These are phyloP conservation scores for Montifringilla adamsi DNA, from an alignment of 2,113 vertebrate species.

Conservation along the genomic window DNA sequence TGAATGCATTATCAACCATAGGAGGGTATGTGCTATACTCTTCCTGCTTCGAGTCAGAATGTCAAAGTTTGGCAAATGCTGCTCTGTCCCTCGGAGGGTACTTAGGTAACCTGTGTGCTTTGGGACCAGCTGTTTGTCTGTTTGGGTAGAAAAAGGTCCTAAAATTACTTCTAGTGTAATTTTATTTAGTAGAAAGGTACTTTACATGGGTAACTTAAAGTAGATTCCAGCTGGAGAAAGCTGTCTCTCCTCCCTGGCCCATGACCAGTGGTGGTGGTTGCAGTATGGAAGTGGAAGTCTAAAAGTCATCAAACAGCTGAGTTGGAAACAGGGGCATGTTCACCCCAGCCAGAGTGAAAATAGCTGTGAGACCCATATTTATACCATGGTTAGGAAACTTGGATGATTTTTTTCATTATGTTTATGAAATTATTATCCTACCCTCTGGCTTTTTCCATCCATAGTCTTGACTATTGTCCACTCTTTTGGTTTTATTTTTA, in stretches of 20 bases:
- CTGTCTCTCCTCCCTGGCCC: rapidly evolving
- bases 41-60: neutral
- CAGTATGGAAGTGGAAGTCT: neutral
- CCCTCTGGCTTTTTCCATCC: neutral
- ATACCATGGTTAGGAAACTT: neutral
- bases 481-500: neutral
- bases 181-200: neutral
- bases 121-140: neutral
- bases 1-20: neutral
- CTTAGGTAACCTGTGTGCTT: rapidly evolving
- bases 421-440: neutral
- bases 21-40: neutral
- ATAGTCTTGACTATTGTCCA: neutral
- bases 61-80: neutral
- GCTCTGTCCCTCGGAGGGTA: rapidly evolving
- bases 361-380: neutral
- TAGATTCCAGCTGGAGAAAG: neutral
- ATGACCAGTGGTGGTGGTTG: neutral
- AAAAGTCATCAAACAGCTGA: neutral
- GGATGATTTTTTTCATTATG: neutral
- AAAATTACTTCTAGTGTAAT: neutral
- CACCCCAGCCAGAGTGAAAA: neutral
- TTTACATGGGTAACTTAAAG: neutral
- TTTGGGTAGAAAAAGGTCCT: neutral
- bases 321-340: neutral